These are phyloP conservation scores for Paracanthobrama guichenoti DNA, from an alignment of 2,113 vertebrate species.

Conservation along the genomic window DNA sequence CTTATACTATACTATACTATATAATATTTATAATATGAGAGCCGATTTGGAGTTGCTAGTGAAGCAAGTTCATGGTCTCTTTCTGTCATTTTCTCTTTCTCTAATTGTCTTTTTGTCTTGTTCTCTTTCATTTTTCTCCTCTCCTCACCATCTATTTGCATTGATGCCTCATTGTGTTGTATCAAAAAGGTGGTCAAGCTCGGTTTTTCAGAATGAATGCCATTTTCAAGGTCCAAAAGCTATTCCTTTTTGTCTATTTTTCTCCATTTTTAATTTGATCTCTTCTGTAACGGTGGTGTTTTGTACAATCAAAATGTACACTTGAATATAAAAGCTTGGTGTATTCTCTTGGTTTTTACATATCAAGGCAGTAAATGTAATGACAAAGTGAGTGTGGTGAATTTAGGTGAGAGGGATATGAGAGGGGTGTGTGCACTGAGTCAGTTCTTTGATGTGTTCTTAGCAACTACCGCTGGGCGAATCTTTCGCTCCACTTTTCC, in stretches of 20 bases:
- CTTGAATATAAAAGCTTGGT: not conserved
- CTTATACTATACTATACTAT: too few relatives aligned
- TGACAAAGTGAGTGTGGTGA: constrained; percentile 16
- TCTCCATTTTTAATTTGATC: not conserved
- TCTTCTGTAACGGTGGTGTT: not conserved
- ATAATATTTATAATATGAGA: too few relatives aligned
- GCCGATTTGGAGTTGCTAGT: too few relatives aligned
- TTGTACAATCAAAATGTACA: not conserved
- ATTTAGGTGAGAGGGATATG: constrained; percentile 18
- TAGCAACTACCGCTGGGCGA: constrained; percentile 34
- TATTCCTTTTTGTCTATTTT: not conserved
- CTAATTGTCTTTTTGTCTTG: not conserved
- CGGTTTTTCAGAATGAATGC: constrained; percentile 32
- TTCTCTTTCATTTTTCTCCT: too few relatives aligned
- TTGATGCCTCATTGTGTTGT: constrained; percentile 3
- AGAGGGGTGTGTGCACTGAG: constrained; percentile 6
- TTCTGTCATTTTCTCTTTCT: not conserved
- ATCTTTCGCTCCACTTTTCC: not conserved
- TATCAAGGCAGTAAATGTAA: not conserved
- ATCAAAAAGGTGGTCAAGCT: constrained; percentile 44
- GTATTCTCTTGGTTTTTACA: not conserved
- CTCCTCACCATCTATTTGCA: not conserved
- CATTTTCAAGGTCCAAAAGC: not conserved
- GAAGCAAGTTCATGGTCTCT: not conserved
- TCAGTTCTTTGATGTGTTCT: constrained; percentile 45